Percentiles rank a stretch among this genome's conserved stretches.
Evolutionary conservation across 1,140 invertebrate species (phyloP).

Genomic region (Drosophila miranda): DNA sequence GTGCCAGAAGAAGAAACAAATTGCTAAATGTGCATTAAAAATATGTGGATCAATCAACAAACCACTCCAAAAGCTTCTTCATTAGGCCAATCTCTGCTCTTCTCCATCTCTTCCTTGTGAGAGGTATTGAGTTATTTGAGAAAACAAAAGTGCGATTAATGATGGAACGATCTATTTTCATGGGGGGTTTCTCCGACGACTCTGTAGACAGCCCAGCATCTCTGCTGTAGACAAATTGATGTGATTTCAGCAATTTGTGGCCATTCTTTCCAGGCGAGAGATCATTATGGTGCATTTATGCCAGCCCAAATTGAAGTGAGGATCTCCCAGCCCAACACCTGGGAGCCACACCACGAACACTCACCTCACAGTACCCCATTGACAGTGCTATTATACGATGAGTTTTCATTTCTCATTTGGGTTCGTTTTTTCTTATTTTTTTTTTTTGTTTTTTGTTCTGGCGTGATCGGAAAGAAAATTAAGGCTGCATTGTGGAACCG

Average conservation of each 20-base stretch:
- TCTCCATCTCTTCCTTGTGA: conserved; percentile 5
- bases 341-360: conserved; percentile 36
- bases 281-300: conserved; percentile 51
- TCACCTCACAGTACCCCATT: conserved; percentile 23
- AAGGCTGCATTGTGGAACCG: conserved; percentile 59
- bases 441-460: conserved; percentile 4
- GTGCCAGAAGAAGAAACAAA: too few relatives aligned
- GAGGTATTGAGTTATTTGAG: conserved; percentile 31
- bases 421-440: conserved; percentile 7
- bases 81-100: conserved; percentile 10
- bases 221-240: conserved; percentile 43
- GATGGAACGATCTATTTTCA: conserved; percentile 10
- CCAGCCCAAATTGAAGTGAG: conserved; percentile 41
- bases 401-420: conserved; percentile 63
- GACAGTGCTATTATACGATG: conserved; percentile 72
- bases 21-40: not conserved
- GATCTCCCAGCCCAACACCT: conserved; percentile 43
- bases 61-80: conserved; percentile 26
- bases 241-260: conserved; percentile 46
- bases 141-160: conserved; percentile 34
- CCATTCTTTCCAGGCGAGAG: conserved; percentile 32
- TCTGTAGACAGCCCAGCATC: not conserved
- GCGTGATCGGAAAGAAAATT: conserved; percentile 55
- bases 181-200: conserved; percentile 10
- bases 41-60: conserved; percentile 21